These are phyloP conservation scores for Bovichtus diacanthus DNA, from an alignment of 2,797 vertebrate species.

Conservation along the genomic window DNA sequence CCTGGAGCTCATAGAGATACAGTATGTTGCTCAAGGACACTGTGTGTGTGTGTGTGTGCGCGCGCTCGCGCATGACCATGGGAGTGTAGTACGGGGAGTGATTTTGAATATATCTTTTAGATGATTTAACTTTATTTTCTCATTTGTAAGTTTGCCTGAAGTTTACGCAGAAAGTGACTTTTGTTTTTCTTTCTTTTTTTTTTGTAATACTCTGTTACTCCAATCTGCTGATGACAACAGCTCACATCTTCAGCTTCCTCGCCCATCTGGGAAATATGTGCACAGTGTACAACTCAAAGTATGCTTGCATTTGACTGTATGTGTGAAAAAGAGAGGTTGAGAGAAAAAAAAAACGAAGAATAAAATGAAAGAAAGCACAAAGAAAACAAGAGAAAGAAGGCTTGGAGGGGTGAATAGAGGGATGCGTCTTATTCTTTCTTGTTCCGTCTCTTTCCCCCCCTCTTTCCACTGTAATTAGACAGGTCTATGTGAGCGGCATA, in stretches of 20 bases:
- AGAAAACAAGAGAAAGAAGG: slow-evolving; percentile 25
- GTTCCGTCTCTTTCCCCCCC: slow-evolving; percentile 28
- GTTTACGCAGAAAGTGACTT: slow-evolving; percentile 14
- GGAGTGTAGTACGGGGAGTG: background rate
- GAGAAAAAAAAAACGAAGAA: background rate
- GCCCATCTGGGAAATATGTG: slow-evolving; percentile 74
- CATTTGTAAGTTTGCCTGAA: slow-evolving; percentile 24
- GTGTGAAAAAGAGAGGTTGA: slow-evolving; percentile 15
- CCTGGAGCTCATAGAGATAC: slow-evolving; percentile 33
- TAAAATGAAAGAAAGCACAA: slow-evolving; percentile 37
- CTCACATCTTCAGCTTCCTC: slow-evolving; percentile 58
- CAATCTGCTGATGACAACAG: slow-evolving; percentile 72
- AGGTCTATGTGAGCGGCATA: slow-evolving; percentile 75
- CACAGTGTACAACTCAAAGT: slow-evolving; percentile 26
- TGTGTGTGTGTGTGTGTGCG: slow-evolving; percentile 8
- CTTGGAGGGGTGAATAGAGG: slow-evolving; percentile 24
- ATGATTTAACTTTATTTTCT: slow-evolving; percentile 23
- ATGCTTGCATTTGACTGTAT: slow-evolving; percentile 39
- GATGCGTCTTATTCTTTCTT: slow-evolving; percentile 60
- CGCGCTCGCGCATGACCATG: too few species aligned
- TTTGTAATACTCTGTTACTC: slow-evolving; percentile 25
- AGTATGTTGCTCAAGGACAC: slow-evolving; percentile 40
- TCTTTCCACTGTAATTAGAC: slow-evolving; percentile 73
- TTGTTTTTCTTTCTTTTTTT: background rate
- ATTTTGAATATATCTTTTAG: slow-evolving; percentile 5